Evolutionary conservation across 2,113 vertebrate genomes (phyloP).

Genomic region (Cervus canadensis): DNA sequence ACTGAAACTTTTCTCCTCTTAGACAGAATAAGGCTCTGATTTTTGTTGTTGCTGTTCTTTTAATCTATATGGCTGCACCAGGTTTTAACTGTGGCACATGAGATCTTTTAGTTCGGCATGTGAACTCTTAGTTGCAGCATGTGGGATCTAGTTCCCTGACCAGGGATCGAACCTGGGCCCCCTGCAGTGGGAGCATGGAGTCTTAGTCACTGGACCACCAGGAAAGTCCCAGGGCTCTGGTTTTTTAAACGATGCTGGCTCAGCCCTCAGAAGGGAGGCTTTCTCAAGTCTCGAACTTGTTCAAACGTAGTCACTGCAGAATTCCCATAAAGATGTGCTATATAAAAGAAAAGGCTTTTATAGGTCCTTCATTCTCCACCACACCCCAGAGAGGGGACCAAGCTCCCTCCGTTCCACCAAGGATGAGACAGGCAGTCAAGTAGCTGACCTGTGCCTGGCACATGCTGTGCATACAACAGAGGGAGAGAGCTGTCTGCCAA

Average conservation of each 20-base stretch:
- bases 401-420: background rate
- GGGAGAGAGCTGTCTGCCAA: background rate
- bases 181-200: background rate
- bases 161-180: background rate
- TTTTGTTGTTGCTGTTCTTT: background rate
- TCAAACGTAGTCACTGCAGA: background rate
- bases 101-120: background rate
- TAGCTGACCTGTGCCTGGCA: background rate
- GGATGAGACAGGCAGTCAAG: background rate
- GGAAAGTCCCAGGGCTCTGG: background rate
- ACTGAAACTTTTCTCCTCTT: background rate
- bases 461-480: background rate
- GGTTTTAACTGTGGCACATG: background rate
- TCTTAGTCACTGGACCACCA: background rate
- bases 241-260: background rate
- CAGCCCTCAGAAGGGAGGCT: background rate
- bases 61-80: background rate
- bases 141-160: background rate
- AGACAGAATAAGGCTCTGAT: background rate
- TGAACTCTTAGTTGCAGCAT: background rate
- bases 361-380: background rate
- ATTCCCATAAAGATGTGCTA: background rate
- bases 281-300: conserved; percentile 24
- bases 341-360: background rate
- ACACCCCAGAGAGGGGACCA: background rate